Evolutionary conservation across 2,888 invertebrate genomes (phyloP).

Genomic region (Meteorus cinctellus): DNA sequence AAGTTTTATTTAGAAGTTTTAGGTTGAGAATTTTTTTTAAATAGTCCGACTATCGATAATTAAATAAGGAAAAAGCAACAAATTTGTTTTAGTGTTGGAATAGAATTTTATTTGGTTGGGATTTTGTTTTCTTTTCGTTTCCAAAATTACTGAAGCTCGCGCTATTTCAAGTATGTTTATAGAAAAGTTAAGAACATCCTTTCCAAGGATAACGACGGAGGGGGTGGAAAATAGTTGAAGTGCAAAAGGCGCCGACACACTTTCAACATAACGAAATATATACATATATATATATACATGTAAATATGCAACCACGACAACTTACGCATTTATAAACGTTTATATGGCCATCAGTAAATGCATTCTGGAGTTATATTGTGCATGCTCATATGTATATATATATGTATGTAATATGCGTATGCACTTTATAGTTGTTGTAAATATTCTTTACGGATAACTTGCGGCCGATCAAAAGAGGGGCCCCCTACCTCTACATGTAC

Average conservation of each 20-base stretch:
- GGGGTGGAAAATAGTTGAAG: not conserved
- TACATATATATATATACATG: not conserved
- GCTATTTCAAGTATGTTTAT: not conserved
- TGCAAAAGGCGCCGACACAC: conserved; percentile 2
- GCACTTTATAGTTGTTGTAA: conserved; percentile 43
- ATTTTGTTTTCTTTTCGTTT: not conserved
- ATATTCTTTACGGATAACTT: conserved; percentile 40
- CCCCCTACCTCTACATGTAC: not conserved
- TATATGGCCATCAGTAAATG: not conserved
- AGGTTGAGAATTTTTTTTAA: too few relatives aligned
- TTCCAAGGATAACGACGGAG: not conserved
- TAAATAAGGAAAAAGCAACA: too few relatives aligned
- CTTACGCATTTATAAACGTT: not conserved
- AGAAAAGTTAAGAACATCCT: not conserved
- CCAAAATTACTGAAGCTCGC: not conserved
- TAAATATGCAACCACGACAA: not conserved
- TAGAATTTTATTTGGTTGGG: not conserved
- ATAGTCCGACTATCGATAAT: too few relatives aligned
- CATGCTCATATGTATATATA: not conserved
- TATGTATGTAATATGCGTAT: conserved; percentile 20
- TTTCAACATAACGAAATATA: not conserved
- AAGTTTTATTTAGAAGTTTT: too few relatives aligned
- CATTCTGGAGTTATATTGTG: not conserved
- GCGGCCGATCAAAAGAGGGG: conserved; percentile 40
- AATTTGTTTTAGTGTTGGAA: not conserved